These are phyloP conservation scores for Temnopleurus reevesii DNA, from an alignment of 53 echinoderm and acorn worm genomes.

Conservation along the genomic window DNA sequence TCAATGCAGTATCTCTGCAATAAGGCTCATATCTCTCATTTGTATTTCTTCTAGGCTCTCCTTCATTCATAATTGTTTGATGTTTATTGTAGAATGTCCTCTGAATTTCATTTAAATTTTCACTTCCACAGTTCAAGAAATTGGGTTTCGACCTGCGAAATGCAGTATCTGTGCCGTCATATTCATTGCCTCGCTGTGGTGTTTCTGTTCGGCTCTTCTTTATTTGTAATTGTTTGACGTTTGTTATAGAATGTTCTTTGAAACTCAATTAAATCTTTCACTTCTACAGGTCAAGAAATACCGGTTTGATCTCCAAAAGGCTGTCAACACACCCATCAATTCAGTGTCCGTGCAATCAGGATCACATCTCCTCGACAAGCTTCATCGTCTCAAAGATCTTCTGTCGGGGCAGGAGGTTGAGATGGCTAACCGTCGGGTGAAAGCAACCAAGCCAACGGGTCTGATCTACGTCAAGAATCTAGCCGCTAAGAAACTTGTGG, in stretches of 20 bases:
- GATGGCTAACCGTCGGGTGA: constrained; percentile 60
- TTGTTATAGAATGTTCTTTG: too few relatives aligned
- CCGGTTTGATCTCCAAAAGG: constrained; percentile 86
- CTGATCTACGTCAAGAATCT: constrained; percentile 79
- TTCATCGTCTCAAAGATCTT: constrained; percentile 69
- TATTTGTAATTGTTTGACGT: too few relatives aligned
- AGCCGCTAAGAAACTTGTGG: constrained; percentile 92
- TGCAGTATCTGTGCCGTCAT: constrained; percentile 79
- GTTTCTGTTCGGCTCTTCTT: too few relatives aligned
- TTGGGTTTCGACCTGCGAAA: constrained; percentile 81
- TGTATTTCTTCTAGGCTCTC: too few relatives aligned
- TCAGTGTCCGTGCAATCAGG: constrained; percentile 87
- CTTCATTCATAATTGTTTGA: neutral
- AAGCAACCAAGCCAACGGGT: constrained; percentile 60
- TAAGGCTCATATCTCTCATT: constrained; percentile 73
- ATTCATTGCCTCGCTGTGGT: neutral
- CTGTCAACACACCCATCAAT: constrained; percentile 91
- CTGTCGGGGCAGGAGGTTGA: constrained; percentile 75
- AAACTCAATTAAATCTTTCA: too few relatives aligned
- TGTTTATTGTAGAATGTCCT: neutral
- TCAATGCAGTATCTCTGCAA: constrained; percentile 87
- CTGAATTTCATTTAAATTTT: too few relatives aligned
- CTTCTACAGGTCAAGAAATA: constrained; percentile 78
- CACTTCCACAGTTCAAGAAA: constrained; percentile 77
- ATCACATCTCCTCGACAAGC: constrained; percentile 77